These are phyloP conservation scores for Lobophora halterata DNA, from an alignment of 2,888 invertebrate genomes.

Conservation along the genomic window DNA sequence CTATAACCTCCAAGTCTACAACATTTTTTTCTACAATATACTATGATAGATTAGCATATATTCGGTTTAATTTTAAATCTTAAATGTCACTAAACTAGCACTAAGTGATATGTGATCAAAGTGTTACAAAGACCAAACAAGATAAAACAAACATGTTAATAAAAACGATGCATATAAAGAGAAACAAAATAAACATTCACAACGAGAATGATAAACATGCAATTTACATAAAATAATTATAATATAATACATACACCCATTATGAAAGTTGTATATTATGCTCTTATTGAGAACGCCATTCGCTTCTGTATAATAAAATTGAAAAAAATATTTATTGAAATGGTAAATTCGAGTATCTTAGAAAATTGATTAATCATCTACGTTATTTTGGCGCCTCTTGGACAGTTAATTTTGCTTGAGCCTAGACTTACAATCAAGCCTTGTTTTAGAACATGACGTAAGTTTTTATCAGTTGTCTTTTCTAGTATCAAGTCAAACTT, in stretches of 20 bases:
- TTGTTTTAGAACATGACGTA: no score
- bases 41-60: no score
- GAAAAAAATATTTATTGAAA: constrained; percentile 27
- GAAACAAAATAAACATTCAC: constrained; percentile 1
- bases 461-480: no score
- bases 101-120: background rate
- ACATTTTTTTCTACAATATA: no score
- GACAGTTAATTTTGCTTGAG: no score
- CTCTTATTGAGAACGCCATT: constrained; percentile 74
- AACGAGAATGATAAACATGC: constrained; percentile 2
- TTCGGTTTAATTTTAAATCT: background rate
- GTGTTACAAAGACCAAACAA: constrained; percentile 2
- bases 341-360: no score
- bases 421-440: no score
- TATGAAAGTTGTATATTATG: constrained; percentile 71
- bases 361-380: no score
- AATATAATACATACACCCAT: constrained; percentile 74
- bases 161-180: constrained; percentile 5
- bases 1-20: no score
- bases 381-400: no score
- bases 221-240: constrained; percentile 17
- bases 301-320: constrained; percentile 65
- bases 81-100: background rate
- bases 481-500: no score
- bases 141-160: constrained; percentile 3